Evolutionary conservation across 2,888 invertebrate genomes (phyloP).

Genomic region (Drosophila hawaiiensis): DNA sequence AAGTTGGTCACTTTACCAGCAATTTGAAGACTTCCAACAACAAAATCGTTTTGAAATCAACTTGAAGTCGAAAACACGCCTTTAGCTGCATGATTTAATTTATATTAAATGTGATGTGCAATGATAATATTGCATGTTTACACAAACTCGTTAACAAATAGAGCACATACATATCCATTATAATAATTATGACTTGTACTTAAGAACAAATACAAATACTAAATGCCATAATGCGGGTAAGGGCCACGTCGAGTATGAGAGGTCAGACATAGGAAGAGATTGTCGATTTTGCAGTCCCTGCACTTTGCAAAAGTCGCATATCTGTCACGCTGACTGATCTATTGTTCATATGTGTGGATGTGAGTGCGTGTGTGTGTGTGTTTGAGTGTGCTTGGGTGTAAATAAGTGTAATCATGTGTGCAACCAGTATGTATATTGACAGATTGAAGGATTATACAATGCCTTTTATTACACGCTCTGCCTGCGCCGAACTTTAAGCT

Average conservation of each 20-base stretch:
- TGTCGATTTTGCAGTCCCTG: constrained; percentile 59
- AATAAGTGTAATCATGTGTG: constrained; percentile 53
- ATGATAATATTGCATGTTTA: constrained; percentile 51
- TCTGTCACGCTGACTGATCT: constrained; percentile 8
- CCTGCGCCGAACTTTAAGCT: constrained; percentile 62
- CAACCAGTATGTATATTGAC: constrained; percentile 68
- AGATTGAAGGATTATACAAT: constrained; percentile 77
- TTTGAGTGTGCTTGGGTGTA: constrained; percentile 1
- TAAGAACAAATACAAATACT: constrained; percentile 65
- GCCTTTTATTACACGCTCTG: constrained; percentile 61
- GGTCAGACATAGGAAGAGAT: constrained; percentile 26
- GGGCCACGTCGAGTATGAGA: constrained; percentile 12
- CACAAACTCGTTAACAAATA: constrained; percentile 23
- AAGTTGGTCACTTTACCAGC: constrained; percentile 41
- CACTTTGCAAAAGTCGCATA: constrained; percentile 46
- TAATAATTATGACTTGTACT: constrained; percentile 67
- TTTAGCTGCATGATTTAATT: background rate
- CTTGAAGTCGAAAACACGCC: background rate
- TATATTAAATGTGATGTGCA: constrained; percentile 49
- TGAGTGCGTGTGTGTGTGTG: background rate
- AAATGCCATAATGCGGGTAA: constrained; percentile 20
- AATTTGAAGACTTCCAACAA: constrained; percentile 35
- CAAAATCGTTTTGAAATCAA: constrained; percentile 22
- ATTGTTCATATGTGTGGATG: constrained; percentile 11
- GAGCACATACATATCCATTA: constrained; percentile 27